Percentiles rank a stretch among this genome's conserved stretches.
These are phyloP conservation scores for Rousettus leschenaultii DNA, from an alignment of 2,113 vertebrate species.

Conservation along the genomic window DNA sequence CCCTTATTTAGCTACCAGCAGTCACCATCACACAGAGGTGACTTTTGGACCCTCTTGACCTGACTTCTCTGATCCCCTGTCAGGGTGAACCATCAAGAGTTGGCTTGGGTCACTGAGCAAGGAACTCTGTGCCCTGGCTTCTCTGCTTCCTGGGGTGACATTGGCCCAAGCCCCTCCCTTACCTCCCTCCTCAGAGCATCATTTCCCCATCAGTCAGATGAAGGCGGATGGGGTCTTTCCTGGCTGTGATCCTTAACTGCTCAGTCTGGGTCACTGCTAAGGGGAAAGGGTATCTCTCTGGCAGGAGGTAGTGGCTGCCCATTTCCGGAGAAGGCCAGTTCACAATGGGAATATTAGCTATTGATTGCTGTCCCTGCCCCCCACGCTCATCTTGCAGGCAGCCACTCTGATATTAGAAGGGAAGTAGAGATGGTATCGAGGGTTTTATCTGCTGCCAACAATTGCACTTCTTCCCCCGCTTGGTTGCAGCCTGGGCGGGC, in stretches of 20 bases:
- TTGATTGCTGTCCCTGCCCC: constrained; percentile 63
- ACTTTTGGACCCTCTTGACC: neutral
- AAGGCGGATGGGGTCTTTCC: constrained; percentile 42
- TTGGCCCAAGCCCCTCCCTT: neutral
- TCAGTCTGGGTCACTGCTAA: constrained; percentile 29
- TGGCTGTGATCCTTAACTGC: accelerated
- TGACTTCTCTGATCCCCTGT: neutral
- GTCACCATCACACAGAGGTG: neutral
- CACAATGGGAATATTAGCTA: constrained; percentile 57
- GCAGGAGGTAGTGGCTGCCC: constrained; percentile 46
- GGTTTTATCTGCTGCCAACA: constrained; percentile 78
- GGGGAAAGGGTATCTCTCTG: constrained; percentile 39
- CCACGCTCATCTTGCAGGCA: neutral
- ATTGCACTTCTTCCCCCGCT: constrained; percentile 59
- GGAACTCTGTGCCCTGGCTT: neutral
- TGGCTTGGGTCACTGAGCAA: neutral
- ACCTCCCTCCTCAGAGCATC: neutral
- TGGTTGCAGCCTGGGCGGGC: neutral
- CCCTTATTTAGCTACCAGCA: constrained; percentile 47
- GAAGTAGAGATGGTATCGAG: constrained; percentile 75
- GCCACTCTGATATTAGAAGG: constrained; percentile 50
- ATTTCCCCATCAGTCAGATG: constrained; percentile 44
- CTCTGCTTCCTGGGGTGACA: neutral
- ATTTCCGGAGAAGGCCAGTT: constrained; percentile 70
- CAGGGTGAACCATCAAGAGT: neutral